phyloP scores from a whole-genome alignment of 2,888 invertebrate genomes.

The Sepioteuthis lessoniana region DNA sequence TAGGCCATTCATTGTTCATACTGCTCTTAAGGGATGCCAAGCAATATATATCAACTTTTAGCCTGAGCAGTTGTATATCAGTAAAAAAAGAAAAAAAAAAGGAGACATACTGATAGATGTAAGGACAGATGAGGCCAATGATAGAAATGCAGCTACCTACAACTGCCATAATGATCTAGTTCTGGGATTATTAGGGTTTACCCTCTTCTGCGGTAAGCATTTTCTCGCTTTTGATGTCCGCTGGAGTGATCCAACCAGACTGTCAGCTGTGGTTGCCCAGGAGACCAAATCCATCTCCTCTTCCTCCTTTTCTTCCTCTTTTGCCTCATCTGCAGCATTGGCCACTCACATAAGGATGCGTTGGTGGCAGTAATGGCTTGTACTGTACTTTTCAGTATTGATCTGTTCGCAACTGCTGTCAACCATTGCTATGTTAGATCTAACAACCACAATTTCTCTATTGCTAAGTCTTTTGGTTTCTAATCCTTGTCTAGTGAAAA shows the following conservation, averaged over 20 bases:
- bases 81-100: too few relatives aligned
- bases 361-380: background rate
- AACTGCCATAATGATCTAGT: background rate
- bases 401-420: slow-evolving; percentile 10
- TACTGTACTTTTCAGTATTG: slow-evolving; percentile 33
- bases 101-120: background rate
- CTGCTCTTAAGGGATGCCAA: too few relatives aligned
- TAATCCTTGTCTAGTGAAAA: background rate
- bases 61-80: too few relatives aligned
- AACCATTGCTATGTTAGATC: slow-evolving; percentile 33
- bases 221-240: background rate
- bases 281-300: slow-evolving; percentile 20
- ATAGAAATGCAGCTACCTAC: background rate
- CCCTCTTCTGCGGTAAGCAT: background rate
- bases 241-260: slow-evolving; percentile 10
- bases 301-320: background rate
- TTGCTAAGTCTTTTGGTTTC: background rate
- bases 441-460: background rate
- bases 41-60: too few relatives aligned
- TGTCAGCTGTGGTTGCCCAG: slow-evolving; percentile 33
- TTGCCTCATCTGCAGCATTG: slow-evolving; percentile 21
- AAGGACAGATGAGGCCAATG: background rate
- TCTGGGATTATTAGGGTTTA: slow-evolving; percentile 13
- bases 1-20: too few relatives aligned
- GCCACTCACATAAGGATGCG: background rate